Conservation (phyloP, 2,888 invertebrate species). For the Hololepta plana region DNA sequence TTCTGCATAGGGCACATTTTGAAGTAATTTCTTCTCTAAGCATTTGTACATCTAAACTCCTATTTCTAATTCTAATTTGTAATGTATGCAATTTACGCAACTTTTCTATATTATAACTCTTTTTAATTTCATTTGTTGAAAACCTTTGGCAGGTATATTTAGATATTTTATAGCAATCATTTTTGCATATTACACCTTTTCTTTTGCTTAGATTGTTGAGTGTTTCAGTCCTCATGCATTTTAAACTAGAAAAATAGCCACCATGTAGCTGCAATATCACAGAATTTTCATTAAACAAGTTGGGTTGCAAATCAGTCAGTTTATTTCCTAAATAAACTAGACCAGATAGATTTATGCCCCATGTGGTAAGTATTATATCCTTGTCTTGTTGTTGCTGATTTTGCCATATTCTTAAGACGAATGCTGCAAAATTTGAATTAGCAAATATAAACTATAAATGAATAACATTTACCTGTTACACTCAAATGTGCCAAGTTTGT, state of each 20-base stretch:
- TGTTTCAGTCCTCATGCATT: slow-evolving; percentile 24
- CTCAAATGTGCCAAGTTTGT: slow-evolving; percentile 32
- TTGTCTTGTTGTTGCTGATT: slow-evolving; percentile 11
- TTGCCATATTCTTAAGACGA: slow-evolving; percentile 32
- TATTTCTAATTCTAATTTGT: slow-evolving; percentile 54
- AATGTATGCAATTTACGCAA: slow-evolving; percentile 49
- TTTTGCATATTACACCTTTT: slow-evolving; percentile 6
- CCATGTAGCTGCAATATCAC: slow-evolving; percentile 72
- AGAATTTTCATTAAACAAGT: slow-evolving; percentile 48
- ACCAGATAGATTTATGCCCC: slow-evolving; percentile 75
- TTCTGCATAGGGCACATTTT: slow-evolving; percentile 13
- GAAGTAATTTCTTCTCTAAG: slow-evolving; percentile 25
- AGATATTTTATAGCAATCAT: slow-evolving; percentile 17
- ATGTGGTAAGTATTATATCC: slow-evolving; percentile 45
- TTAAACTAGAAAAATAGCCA: slow-evolving; percentile 56
- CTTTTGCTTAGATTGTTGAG: slow-evolving; percentile 18
- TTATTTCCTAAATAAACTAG: slow-evolving; percentile 57
- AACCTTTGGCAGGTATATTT: slow-evolving; percentile 31
- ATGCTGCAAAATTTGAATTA: slow-evolving; percentile 10
- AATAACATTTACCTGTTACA: slow-evolving; percentile 8
- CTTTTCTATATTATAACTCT: slow-evolving; percentile 54
- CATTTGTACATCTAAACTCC: slow-evolving; percentile 39
- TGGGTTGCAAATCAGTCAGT: slow-evolving; percentile 43
- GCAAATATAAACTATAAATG: not conserved
- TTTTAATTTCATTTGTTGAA: slow-evolving; percentile 42